phyloP scores from a whole-genome alignment of 2,113 vertebrate species.

The Brachypodius melanocephalos region DNA sequence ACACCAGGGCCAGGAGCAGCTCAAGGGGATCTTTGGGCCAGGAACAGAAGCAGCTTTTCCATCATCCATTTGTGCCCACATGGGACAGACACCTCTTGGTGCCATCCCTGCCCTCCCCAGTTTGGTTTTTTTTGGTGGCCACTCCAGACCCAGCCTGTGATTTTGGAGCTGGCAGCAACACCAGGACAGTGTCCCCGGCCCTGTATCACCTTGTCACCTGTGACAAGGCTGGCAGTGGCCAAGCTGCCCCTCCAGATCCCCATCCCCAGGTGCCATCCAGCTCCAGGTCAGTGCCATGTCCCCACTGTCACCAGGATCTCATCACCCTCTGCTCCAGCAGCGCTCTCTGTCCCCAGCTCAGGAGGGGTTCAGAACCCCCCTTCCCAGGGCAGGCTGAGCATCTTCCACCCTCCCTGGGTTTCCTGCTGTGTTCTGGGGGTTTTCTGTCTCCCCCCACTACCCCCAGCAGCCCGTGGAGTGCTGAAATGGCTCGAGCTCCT shows the following conservation, averaged over 20 bases:
- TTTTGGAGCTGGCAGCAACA: background rate
- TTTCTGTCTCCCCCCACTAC: background rate
- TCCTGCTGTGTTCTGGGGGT: fast-evolving
- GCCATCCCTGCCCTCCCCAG: background rate
- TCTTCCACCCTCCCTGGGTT: background rate
- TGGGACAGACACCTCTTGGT: background rate
- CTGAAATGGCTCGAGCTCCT: background rate
- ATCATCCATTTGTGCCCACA: background rate
- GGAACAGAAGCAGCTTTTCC: background rate
- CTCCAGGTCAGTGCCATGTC: background rate
- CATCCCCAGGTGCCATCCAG: fast-evolving
- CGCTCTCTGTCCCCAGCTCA: fast-evolving
- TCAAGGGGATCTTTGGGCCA: fast-evolving
- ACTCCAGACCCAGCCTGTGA: fast-evolving
- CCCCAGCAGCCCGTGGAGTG: fast-evolving
- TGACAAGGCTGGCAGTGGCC: background rate
- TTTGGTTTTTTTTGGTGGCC: background rate
- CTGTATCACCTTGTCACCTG: background rate
- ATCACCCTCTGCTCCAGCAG: background rate
- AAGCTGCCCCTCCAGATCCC: fast-evolving
- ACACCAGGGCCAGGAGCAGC: background rate
- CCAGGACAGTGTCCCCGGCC: background rate
- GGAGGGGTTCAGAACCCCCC: background rate
- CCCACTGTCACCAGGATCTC: fast-evolving
- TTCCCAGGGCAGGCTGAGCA: too few species aligned